Conservation (phyloP, 2,888 invertebrate species). For the Oxyscelio sp. region DNA sequence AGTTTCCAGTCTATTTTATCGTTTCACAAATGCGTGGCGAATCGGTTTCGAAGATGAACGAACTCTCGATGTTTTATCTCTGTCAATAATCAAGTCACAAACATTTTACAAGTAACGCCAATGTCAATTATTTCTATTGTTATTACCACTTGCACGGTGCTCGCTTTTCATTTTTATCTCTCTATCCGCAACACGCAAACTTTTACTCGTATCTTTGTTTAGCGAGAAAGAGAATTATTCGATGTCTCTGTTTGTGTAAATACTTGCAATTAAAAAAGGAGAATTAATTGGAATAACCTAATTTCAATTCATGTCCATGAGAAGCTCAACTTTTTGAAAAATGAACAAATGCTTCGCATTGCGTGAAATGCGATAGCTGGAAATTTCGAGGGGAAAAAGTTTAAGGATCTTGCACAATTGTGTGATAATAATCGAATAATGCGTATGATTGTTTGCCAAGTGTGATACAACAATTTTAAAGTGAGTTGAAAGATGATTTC, state of each 20-base stretch:
- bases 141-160: slow-evolving; percentile 13
- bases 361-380: slow-evolving; percentile 3
- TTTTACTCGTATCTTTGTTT: no score
- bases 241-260: no score
- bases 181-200: no score
- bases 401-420: background rate
- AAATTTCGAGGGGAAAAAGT: background rate
- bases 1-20: slow-evolving; percentile 1
- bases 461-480: background rate
- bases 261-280: no score
- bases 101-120: slow-evolving; percentile 9
- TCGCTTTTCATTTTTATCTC: background rate
- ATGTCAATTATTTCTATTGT: slow-evolving; percentile 20
- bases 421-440: slow-evolving; percentile 22
- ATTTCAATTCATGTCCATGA: background rate
- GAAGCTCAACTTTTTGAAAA: background rate
- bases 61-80: background rate
- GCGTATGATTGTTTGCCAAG: slow-evolving; percentile 14
- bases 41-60: slow-evolving; percentile 3
- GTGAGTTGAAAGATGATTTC: no score
- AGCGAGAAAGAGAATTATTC: no score
- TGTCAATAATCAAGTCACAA: slow-evolving; percentile 10
- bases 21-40: slow-evolving; percentile 7
- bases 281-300: background rate
- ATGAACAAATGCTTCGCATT: background rate